phyloP scores from a whole-genome alignment of 2,113 vertebrate genomes.

The Malurus melanocephalus region DNA sequence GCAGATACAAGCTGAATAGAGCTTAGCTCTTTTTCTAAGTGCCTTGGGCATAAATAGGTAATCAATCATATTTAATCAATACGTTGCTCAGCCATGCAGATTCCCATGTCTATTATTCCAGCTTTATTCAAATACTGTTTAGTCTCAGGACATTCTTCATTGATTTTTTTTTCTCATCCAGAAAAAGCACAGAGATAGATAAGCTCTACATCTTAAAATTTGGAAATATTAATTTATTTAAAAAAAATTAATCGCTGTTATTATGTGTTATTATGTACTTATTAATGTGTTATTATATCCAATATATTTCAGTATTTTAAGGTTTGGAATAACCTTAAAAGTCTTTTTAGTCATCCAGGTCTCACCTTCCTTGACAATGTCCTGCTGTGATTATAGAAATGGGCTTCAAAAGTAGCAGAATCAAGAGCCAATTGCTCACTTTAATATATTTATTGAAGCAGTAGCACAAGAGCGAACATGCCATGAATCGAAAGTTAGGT shows the following conservation, averaged over 20 bases:
- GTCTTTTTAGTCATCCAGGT: background rate
- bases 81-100: slow-evolving; percentile 37
- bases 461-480: background rate
- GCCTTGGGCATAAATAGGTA: slow-evolving; percentile 27
- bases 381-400: background rate
- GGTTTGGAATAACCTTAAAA: background rate
- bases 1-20: slow-evolving; percentile 26
- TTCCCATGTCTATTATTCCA: slow-evolving; percentile 41
- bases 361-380: background rate
- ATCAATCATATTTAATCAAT: slow-evolving; percentile 68
- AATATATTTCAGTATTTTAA: background rate
- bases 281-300: background rate
- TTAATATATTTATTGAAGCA: background rate
- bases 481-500: background rate
- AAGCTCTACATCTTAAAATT: background rate
- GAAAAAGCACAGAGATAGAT: background rate
- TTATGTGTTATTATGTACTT: too few relatives aligned
- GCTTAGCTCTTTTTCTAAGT: slow-evolving; percentile 48
- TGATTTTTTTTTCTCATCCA: background rate
- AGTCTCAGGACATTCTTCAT: background rate
- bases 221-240: background rate
- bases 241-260: background rate
- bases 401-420: background rate
- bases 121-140: slow-evolving; percentile 46
- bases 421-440: background rate